phyloP scores from a whole-genome alignment of 2,113 vertebrate genomes.

The Indicator maculatus region DNA sequence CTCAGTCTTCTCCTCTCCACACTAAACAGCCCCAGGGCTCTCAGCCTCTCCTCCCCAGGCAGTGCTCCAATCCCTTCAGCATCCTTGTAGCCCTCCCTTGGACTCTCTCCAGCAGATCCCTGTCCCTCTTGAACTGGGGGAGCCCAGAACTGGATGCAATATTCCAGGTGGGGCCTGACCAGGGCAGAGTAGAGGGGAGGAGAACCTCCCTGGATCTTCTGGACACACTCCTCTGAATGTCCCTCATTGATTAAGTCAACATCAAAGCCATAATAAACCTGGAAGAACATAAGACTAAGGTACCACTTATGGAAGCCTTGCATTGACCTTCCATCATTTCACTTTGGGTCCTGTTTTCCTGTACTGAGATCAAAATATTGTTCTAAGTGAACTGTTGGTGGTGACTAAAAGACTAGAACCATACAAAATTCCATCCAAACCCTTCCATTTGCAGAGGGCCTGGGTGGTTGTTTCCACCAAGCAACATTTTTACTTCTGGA shows the following conservation, averaged over 20 bases:
- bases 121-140: no score
- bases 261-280: neutral
- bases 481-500: neutral
- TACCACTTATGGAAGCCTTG: neutral
- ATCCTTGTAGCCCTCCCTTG: no score
- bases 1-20: no score
- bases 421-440: neutral
- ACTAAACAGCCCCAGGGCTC: no score
- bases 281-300: neutral
- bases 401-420: neutral
- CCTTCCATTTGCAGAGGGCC: fast-evolving
- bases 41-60: no score
- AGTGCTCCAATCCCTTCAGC: no score
- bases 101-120: no score
- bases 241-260: neutral
- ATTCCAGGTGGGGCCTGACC: no score
- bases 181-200: no score
- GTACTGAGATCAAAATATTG: neutral
- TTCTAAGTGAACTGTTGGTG: neutral
- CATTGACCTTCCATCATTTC: neutral
- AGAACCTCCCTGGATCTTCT: no score
- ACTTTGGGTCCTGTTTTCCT: neutral
- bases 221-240: no score
- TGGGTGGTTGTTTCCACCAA: neutral
- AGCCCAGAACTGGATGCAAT: no score